Evolutionary conservation across 2,888 invertebrate genomes (phyloP), one percentile per base, ranked within the genome.

Genomic region (Charanyca ferruginea): DNA sequence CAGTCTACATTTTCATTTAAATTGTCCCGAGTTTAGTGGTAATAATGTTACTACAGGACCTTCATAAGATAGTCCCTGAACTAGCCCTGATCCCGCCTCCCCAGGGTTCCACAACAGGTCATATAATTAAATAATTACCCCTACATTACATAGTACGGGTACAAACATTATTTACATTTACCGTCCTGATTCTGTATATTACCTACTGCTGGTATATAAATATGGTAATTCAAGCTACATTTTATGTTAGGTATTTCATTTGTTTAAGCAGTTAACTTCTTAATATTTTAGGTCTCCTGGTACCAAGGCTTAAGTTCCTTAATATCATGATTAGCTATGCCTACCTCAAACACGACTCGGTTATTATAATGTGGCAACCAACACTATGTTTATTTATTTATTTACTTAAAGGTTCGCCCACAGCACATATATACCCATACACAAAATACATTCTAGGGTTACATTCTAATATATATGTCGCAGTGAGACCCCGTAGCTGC

Each of bases 51-150:
- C 52, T 47, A 42, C 23, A 13, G 16, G 52, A 68, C 62, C 52
- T 57, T 75, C 32, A 69, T 69, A 68, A 57, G 69, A 23, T 75
- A 48, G 45, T 3, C 28, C 42, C 51, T 51, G 47, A 74, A 75
- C 42, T 61, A 42, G 32, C n/a, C 18, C 38, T 68, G 55, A 57
- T 32, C 59, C 51, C 35, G 0, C 54, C 47, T 45, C 71, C 57
- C 67, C 1, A 0, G 48, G 48, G 77, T 20, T 47, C 52, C 57
- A 72, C 51, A 60, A 60, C 64, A 64, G 71, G 71, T 64, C 59
- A 60, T 64, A 60, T 70, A 76, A 76, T 76, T 60, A 64, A 73
- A 60, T 73, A 76, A 73, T 73, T 57, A 70, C 51, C 38, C 18
- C n/a, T n/a, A n/a, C n/a, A n/a, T n/a, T 8, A 55, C 32, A 53